Evolutionary conservation across 2,797 vertebrate species (phyloP).

Genomic region (Petrocephalus schoutedeni): DNA sequence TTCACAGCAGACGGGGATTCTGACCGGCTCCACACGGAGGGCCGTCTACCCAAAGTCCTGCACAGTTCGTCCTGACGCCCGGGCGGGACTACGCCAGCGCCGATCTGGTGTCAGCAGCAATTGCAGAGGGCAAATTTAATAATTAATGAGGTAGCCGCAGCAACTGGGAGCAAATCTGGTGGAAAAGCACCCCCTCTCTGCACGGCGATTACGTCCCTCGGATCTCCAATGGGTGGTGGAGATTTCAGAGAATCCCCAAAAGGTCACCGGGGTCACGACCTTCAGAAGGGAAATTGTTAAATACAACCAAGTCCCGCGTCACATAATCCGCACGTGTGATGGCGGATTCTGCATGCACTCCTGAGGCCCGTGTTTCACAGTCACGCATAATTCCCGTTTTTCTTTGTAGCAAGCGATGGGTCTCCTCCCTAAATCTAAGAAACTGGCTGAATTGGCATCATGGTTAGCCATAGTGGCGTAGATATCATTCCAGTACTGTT

Average conservation of each 20-base stretch:
- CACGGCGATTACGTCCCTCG: conserved; percentile 29
- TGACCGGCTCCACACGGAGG: not conserved
- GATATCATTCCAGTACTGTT: not conserved
- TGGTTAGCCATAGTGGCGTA: not conserved
- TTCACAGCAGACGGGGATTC: not conserved
- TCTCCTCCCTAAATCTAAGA: not conserved
- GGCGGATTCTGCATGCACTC: not conserved
- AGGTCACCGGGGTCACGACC: conserved; percentile 36
- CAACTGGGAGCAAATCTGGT: not conserved
- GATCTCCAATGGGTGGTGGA: conserved; percentile 38
- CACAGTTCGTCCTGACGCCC: not conserved
- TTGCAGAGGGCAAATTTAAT: not conserved
- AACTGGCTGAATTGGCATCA: not conserved
- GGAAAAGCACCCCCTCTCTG: conserved; percentile 25
- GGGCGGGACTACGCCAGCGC: not conserved
- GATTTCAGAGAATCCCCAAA: conserved; percentile 29
- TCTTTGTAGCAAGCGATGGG: not conserved
- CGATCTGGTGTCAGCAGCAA: not conserved
- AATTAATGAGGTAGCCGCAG: not conserved
- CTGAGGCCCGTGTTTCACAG: not conserved
- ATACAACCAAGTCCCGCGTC: not conserved
- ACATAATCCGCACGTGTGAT: not conserved
- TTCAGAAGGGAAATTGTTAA: not conserved
- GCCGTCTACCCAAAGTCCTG: conserved; percentile 36
- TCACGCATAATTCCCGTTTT: not conserved